A percentile compares a stretch with the other conserved stretches of the same genome.
Evolutionary conservation across 1,140 invertebrate genomes (phyloP).

Genomic region (Zophobas atratus): DNA sequence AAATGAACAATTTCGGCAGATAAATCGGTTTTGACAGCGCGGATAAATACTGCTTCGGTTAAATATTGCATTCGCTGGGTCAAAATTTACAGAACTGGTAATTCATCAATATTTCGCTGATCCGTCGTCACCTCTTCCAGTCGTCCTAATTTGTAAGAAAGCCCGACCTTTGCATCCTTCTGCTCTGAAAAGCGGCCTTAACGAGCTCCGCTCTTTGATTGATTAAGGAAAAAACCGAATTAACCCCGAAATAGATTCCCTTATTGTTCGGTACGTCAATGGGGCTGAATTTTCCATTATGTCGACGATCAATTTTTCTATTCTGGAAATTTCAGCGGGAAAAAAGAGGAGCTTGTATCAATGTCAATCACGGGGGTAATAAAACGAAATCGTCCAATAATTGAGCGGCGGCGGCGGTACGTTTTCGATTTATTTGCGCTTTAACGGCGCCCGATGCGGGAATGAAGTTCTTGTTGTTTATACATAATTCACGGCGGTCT

Average conservation of each 20-base stretch:
- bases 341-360: conserved; percentile 14
- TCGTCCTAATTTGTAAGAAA: no score
- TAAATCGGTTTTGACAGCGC: no score
- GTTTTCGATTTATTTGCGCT: conserved; percentile 25
- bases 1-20: no score
- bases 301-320: conserved; percentile 16
- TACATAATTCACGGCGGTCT: conserved; percentile 19
- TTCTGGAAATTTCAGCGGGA: neutral
- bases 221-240: neutral
- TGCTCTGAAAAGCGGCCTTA: no score
- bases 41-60: no score
- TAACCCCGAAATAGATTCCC: neutral
- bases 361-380: conserved; percentile 23
- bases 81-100: no score
- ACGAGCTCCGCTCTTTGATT: no score
- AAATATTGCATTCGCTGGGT: no score
- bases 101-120: no score
- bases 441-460: conserved; percentile 1
- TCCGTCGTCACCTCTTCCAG: no score
- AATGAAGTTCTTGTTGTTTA: conserved; percentile 1
- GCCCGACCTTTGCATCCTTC: no score
- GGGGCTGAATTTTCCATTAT: conserved; percentile 34
- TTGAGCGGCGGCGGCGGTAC: neutral
- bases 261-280: conserved; percentile 18
- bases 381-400: conserved; percentile 19